These are phyloP conservation scores for Cyaniris semiargus DNA, from an alignment of 2,888 invertebrate species.

Conservation along the genomic window DNA sequence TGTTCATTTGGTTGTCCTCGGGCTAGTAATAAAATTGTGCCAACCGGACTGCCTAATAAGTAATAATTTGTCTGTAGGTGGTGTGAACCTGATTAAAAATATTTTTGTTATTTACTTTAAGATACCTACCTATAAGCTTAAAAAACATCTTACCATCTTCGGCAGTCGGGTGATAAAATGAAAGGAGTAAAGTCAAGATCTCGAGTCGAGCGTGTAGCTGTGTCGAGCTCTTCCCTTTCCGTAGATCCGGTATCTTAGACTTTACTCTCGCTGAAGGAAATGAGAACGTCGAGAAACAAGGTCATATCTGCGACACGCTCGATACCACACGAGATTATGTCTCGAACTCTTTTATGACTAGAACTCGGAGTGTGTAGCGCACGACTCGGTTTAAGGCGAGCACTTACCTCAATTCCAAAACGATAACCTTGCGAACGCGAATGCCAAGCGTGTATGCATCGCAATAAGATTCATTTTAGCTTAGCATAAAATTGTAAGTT, in stretches of 20 bases:
- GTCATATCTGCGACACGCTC: neutral
- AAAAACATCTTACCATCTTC: neutral
- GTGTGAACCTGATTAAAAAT: neutral
- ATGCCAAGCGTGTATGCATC: too few relatives aligned
- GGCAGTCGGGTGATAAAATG: neutral
- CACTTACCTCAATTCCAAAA: too few relatives aligned
- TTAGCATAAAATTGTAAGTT: too few relatives aligned
- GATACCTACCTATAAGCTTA: too few relatives aligned
- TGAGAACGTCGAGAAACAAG: constrained; percentile 8
- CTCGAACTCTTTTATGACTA: neutral
- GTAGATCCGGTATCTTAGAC: constrained; percentile 13
- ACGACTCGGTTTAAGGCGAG: neutral
- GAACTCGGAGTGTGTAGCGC: neutral
- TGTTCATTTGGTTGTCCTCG: too few relatives aligned
- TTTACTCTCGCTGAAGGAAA: constrained; percentile 23
- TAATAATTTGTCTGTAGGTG: neutral
- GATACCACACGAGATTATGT: constrained; percentile 16
- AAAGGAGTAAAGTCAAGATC: neutral
- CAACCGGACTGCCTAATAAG: neutral
- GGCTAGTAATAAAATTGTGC: neutral
- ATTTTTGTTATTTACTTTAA: too few relatives aligned
- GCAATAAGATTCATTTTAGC: too few relatives aligned
- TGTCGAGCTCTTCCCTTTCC: constrained; percentile 18
- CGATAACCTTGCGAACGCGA: too few relatives aligned
- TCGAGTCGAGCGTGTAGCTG: neutral